phyloP scores from a whole-genome alignment of 1,140 invertebrate species.

The Drosophila ficusphila region DNA sequence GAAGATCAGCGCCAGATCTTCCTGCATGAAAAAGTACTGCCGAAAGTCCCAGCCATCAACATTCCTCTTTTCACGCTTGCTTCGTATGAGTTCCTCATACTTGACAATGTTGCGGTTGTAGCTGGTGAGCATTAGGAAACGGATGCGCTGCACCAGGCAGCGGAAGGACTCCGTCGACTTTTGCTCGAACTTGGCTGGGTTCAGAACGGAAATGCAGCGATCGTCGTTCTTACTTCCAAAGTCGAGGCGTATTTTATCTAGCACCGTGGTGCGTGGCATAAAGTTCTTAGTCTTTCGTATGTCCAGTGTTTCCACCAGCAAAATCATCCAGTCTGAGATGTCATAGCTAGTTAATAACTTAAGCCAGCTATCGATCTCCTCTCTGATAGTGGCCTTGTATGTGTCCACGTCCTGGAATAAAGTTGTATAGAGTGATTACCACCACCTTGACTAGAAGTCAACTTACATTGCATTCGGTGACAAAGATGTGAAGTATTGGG shows the following conservation, averaged over 20 bases:
- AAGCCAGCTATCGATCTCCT: slow-evolving; percentile 95
- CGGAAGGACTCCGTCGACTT: slow-evolving; percentile 95
- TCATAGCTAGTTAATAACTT: slow-evolving; percentile 90
- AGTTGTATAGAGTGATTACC: neutral
- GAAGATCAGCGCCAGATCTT: slow-evolving; percentile 97
- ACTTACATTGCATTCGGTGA: slow-evolving; percentile 95
- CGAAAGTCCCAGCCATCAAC: slow-evolving; percentile 97
- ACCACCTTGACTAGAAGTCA: neutral
- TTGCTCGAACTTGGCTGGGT: slow-evolving; percentile 94
- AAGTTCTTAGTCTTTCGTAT: slow-evolving; percentile 96
- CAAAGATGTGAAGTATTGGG: slow-evolving; percentile 97
- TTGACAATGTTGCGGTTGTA: slow-evolving; percentile 93
- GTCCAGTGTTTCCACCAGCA: slow-evolving; percentile 96
- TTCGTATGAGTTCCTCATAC: slow-evolving; percentile 96
- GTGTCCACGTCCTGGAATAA: slow-evolving; percentile 92
- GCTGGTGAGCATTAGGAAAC: slow-evolving; percentile 93
- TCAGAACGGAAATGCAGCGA: slow-evolving; percentile 95
- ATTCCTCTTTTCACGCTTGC: slow-evolving; percentile 95
- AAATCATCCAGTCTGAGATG: slow-evolving; percentile 96
- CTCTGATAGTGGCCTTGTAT: slow-evolving; percentile 93
- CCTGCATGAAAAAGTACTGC: slow-evolving; percentile 96
- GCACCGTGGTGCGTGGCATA: slow-evolving; percentile 94
- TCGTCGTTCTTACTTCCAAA: slow-evolving; percentile 95
- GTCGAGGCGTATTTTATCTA: slow-evolving; percentile 97
- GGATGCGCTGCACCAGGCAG: slow-evolving; percentile 91